Base-by-base conservation (phyloP, 2,888 invertebrate genomes). In the Rhagium mordax region DNA sequence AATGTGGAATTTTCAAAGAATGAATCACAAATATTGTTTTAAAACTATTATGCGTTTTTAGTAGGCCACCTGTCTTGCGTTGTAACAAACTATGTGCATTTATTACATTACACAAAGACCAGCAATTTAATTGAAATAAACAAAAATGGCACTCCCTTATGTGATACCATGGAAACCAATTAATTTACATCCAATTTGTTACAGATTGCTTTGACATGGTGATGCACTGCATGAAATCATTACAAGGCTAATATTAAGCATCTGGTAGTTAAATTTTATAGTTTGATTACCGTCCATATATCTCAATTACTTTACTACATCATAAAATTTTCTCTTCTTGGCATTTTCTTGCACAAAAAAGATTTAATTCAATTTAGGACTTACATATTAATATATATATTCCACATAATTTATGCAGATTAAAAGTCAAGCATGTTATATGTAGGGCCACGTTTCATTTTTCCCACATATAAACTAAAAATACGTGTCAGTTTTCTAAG, bases 101-200 rank as follows among this genome's bases (percentile, higher is more conserved):
- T 41, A 29, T 16, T 15, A 41, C 20, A 29, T 16, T 15, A 41
- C 15, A 48, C 62, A 48, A 48, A 62, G 62, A 6, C 8, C 24
- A 62, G 13, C 64, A 65, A 51, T 51, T 65, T 65, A 24, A 65
- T 65, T 18, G 51, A 65, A 65, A 51, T 51, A 29, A 65, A 65
- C 51, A 51, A 65, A 65, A 51, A 51, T 18, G 64, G 33, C 64
- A 65, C 64, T 65, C 64, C 64, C 29, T 65, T 53, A 65, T 51
- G 24, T 24, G 51, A 51, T 65, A 65, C 48, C 47, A 62, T 62
- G 48, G 49, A 65, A 65, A 65, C 62, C 27, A 24, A 62, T 51
- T 65, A 65, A 65, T 65, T 51, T 65, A 29, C 64, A 51, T 65
- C 64, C 51, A 65, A 65, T 65, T 65, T 65, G 64, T 64, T n/a